Evolutionary conservation across 1,140 invertebrate genomes (phyloP), one percentile per base, ranked within the genome.

Genomic region (Papilio helenus): DNA sequence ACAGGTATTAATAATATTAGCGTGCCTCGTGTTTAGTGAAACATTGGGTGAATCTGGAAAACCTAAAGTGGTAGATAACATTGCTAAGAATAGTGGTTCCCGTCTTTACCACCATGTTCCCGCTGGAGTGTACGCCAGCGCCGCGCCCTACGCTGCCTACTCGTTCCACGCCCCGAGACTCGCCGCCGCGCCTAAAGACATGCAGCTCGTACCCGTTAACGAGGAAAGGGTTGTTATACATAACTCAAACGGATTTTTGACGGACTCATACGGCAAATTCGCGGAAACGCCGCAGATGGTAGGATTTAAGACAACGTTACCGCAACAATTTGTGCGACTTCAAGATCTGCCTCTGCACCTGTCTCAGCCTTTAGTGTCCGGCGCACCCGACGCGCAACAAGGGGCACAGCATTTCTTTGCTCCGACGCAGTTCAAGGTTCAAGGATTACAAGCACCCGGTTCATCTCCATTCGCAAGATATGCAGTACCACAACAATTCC

Each of bases 181-280:
- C 72, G 42, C 84, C 10, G 61, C 86, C 1, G 87, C 86, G 16
- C 84, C 87, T 51, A 88, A 83, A 72, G 76, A 84, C 18, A 83
- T 84, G 2, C 85, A 87, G 49, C 55, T 89, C n/a, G 77, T 90
- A 18, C 90, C 90, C 4, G 85, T 92, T 26, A 90, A 89, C 65
- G 80, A 86, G 82, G 85, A 85, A 76, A 82, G 80, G 23, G 79
- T 83, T 9, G 49, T 87, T 39, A 81, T 87, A 26, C 88, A 92
- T 34, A 92, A 88, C 44, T 80, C 82, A n/a, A 88, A 90, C 55
- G 87, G 83, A 49, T 89, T 83, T 71, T 85, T 94, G 42, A 92
- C 84, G 80, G 93, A 94, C 80, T 94, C 93, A 0, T 94, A 94
- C 77, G 93, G 93, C 26, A 92, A 83, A 79, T 93, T 88, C 68